phyloP scores from a whole-genome alignment of 2,113 vertebrate species.

The Pelodiscus sinensis region DNA sequence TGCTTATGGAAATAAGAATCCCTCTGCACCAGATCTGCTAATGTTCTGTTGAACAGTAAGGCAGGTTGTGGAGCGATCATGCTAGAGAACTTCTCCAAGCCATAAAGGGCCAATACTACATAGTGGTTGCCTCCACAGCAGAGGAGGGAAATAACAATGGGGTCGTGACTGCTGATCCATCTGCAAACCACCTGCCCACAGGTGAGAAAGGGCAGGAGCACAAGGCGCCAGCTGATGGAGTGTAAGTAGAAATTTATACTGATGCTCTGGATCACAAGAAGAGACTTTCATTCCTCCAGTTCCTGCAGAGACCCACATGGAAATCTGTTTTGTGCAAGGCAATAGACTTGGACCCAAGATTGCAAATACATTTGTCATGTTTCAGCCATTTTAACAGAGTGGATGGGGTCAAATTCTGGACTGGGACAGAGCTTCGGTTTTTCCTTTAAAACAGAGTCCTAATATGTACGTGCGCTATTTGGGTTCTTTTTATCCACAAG shows the following conservation, averaged over 20 bases:
- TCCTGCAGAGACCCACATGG: background rate
- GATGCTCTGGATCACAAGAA: background rate
- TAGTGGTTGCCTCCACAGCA: background rate
- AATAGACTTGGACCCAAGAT: background rate
- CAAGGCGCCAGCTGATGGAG: background rate
- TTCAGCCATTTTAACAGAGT: background rate
- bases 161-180: background rate
- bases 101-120: background rate
- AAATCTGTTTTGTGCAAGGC: background rate
- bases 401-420: background rate
- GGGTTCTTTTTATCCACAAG: background rate
- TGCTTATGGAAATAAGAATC: background rate
- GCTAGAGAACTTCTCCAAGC: background rate
- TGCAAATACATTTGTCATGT: background rate
- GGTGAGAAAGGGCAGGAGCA: too few species aligned
- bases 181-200: background rate
- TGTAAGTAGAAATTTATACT: background rate
- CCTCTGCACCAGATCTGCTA: background rate
- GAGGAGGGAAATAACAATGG: background rate
- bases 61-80: background rate
- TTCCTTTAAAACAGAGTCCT: background rate
- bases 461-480: background rate
- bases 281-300: background rate
- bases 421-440: background rate
- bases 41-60: background rate